A percentile compares a stretch with the other conserved stretches of the same genome.
Conservation (phyloP, 2,888 invertebrate genomes). For the Dolichomitus sp. region DNA sequence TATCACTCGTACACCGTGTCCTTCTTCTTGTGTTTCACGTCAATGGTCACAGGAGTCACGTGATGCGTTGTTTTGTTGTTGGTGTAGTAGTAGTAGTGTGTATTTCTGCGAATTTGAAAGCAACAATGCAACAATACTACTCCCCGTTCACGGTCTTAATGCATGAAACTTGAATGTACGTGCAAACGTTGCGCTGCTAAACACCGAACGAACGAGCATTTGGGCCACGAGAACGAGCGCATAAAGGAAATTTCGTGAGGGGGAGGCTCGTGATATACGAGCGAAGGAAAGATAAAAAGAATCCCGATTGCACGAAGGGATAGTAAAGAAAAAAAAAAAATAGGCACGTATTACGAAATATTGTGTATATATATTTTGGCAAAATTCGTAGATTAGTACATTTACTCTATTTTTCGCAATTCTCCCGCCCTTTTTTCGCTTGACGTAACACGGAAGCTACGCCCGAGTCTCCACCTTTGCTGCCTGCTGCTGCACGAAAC, state of each 20-base stretch:
- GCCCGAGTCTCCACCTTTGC: conserved; percentile 17
- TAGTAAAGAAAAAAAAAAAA: neutral
- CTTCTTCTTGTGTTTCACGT: conserved; percentile 23
- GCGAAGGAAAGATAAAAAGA: neutral
- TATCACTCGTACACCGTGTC: conserved; percentile 9
- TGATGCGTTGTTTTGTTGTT: conserved; percentile 16
- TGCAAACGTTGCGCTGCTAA: conserved; percentile 22
- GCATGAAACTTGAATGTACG: neutral
- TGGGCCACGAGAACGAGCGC: neutral
- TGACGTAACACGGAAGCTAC: conserved; percentile 25
- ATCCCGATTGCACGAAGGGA: neutral
- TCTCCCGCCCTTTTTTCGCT: conserved; percentile 40
- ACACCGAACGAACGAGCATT: conserved; percentile 38
- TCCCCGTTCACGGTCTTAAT: neutral
- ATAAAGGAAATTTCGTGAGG: conserved; percentile 8
- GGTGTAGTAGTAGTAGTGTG: neutral
- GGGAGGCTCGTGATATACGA: neutral
- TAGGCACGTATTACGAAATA: no score
- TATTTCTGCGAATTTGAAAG: conserved; percentile 8
- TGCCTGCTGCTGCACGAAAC: conserved; percentile 1
- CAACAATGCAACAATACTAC: conserved; percentile 14
- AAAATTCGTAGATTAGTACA: neutral
- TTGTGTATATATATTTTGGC: neutral
- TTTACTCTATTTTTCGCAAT: conserved; percentile 1
- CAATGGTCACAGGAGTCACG: conserved; percentile 41